Base-by-base conservation (phyloP, 2,113 vertebrate species). In the Albula glossodonta region DNA sequence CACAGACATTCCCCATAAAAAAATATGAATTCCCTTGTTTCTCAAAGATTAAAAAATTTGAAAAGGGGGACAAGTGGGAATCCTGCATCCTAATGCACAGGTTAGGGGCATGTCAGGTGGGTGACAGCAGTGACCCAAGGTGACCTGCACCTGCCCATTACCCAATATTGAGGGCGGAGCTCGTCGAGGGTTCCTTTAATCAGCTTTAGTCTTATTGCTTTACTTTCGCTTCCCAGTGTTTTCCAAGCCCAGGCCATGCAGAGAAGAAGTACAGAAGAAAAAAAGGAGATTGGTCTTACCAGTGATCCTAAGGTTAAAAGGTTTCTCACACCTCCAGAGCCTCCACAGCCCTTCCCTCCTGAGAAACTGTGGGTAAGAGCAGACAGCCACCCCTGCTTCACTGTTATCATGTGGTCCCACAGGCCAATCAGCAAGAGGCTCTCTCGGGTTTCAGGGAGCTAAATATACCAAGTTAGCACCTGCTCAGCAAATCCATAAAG, bases 401-500 rank as follows among this genome's bases (percentile, higher is more conserved):
- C 89, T 91, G 95, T 96, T 96, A 97, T 95, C 93, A 96, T 92
- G 96, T 96, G 97, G 92, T 51, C 25, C 31, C n/a, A 83, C 0
- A 89, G 94, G 92, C 98, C 98, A 99, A 99, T 99, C 93, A 91
- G 91, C 87, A 89, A 83, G 87, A 56, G 81, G 88, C 70, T 89
- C 63, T 94, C 96, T 99, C 98, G 60, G 93, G 94, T 99, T 99
- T 98, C 98, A 97, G 78, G 90, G 92, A 93, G 96, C 98, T 98
- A 99, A 99, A 99, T 99, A 98, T 99, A 99, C 93, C 93, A 88
- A 87, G 95, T 97, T 96, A 96, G 93, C 98, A 99, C 98, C 98
- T 99, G 98, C 99, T 97, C 95, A 91, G 87, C 95, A 91, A 94
- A 96, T 94, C 92, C 94, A 92, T 93, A 91, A 91, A 93, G 94